phyloP scores from a whole-genome alignment of 2,888 invertebrate genomes.

The Dysmachus trigonus region DNA sequence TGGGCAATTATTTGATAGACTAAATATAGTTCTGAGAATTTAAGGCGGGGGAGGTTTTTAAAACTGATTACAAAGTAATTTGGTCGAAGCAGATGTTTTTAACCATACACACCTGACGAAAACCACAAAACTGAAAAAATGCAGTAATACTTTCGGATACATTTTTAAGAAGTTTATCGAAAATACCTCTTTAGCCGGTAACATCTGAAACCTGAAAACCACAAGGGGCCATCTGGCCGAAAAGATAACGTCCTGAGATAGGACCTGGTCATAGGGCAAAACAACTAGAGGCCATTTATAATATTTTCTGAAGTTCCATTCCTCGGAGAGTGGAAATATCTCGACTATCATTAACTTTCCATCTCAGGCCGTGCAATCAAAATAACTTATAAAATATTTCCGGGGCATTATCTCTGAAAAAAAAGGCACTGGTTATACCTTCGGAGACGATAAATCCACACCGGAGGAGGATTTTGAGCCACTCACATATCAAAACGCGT shows the following conservation, averaged over 20 bases:
- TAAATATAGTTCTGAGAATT: background rate
- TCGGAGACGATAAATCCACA: constrained; percentile 16
- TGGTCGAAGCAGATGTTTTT: background rate
- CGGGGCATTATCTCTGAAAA: constrained; percentile 28
- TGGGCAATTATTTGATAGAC: background rate
- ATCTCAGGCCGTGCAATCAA: constrained; percentile 19
- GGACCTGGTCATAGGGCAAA: background rate
- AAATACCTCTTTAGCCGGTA: background rate
- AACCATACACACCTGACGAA: background rate
- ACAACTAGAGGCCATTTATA: constrained; percentile 13
- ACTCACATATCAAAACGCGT: background rate
- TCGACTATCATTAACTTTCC: constrained; percentile 31
- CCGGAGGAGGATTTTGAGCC: background rate
- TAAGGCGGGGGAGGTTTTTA: background rate
- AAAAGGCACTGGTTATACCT: background rate
- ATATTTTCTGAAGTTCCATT: background rate
- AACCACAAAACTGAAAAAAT: background rate
- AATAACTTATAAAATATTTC: constrained; percentile 33
- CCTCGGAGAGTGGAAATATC: background rate
- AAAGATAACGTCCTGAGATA: background rate
- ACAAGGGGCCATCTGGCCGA: background rate
- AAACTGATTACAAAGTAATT: background rate
- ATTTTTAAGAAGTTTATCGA: background rate
- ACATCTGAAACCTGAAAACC: background rate
- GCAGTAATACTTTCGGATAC: background rate